A percentile compares a stretch with the other conserved stretches of the same genome.
These are phyloP conservation scores for Drosophila maculinotata DNA, from an alignment of 2,888 invertebrate genomes.

Conservation along the genomic window DNA sequence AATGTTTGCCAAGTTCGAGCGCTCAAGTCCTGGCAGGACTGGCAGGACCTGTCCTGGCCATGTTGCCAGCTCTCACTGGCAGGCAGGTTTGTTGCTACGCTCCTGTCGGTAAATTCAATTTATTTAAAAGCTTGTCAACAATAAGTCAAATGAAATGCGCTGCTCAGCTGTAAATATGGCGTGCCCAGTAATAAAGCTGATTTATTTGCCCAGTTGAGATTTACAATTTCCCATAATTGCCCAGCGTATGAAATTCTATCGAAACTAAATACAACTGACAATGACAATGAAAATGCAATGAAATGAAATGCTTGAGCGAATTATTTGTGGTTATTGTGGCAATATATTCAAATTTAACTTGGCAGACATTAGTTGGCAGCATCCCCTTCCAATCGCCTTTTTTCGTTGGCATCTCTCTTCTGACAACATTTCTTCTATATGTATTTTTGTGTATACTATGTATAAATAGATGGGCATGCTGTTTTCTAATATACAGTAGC, in stretches of 20 bases:
- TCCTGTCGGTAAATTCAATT: constrained; percentile 80
- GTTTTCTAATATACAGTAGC: constrained; percentile 48
- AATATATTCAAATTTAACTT: constrained; percentile 63
- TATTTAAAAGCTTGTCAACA: constrained; percentile 84
- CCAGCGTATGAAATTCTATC: constrained; percentile 30
- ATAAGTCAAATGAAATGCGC: constrained; percentile 73
- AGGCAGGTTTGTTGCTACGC: constrained; percentile 22
- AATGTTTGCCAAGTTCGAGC: constrained; percentile 60
- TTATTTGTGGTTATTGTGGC: constrained; percentile 62
- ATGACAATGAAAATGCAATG: constrained; percentile 29
- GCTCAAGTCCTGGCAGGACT: constrained; percentile 9
- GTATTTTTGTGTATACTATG: constrained; percentile 2
- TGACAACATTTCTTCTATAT: no score
- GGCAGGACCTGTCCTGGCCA: constrained; percentile 4
- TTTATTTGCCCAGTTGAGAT: constrained; percentile 79
- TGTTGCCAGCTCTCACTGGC: constrained; percentile 15
- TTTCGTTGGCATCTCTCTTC: constrained; percentile 6
- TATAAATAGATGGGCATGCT: constrained; percentile 31
- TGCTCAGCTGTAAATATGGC: constrained; percentile 66
- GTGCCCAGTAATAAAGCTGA: constrained; percentile 78
- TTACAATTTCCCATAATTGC: constrained; percentile 60
- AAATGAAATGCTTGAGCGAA: constrained; percentile 41
- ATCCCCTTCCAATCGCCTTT: constrained; percentile 1
- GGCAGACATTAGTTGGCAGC: constrained; percentile 47
- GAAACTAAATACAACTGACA: constrained; percentile 37